Conservation (phyloP, 2,888 invertebrate species). For the Platycheirus rosarum region DNA sequence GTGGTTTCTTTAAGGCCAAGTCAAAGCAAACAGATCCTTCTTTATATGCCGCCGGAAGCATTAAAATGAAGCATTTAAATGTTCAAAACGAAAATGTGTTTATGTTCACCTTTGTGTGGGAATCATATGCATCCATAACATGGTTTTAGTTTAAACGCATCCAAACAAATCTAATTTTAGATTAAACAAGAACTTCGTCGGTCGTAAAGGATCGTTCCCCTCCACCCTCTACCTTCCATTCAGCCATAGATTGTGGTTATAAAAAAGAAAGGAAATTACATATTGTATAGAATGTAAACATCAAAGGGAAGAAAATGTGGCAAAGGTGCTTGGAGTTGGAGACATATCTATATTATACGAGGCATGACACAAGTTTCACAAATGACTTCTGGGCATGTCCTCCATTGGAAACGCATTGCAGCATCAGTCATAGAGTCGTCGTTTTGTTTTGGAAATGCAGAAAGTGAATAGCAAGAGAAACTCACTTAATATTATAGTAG, state of each 20-base stretch:
- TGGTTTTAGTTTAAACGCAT: slow-evolving; percentile 28
- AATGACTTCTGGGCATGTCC: slow-evolving; percentile 56
- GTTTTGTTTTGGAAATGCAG: slow-evolving; percentile 2
- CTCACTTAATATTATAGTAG: slow-evolving; percentile 63
- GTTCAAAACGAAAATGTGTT: too few relatives aligned
- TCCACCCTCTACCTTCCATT: slow-evolving; percentile 3
- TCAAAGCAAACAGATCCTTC: too few relatives aligned
- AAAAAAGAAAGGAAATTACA: slow-evolving; percentile 47
- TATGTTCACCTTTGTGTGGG: slow-evolving; percentile 26
- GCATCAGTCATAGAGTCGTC: slow-evolving; percentile 18
- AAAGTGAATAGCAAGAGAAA: slow-evolving; percentile 54
- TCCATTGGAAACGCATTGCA: slow-evolving; percentile 59
- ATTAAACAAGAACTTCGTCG: slow-evolving; percentile 11
- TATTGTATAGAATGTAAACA: slow-evolving; percentile 42
- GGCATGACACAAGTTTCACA: slow-evolving; percentile 31
- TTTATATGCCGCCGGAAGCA: slow-evolving; percentile 46
- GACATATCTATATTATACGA: slow-evolving; percentile 35
- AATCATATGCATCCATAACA: slow-evolving; percentile 8
- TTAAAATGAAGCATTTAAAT: slow-evolving; percentile 12
- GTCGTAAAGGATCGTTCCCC: slow-evolving; percentile 14
- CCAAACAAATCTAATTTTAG: slow-evolving; percentile 37
- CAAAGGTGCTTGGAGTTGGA: slow-evolving; percentile 4
- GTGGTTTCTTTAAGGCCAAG: neutral
- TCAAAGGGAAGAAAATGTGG: slow-evolving; percentile 21
- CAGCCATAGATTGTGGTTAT: slow-evolving; percentile 6